phyloP scores from a whole-genome alignment of 2,888 invertebrate species.

The Hydroisotoma schaefferi region DNA sequence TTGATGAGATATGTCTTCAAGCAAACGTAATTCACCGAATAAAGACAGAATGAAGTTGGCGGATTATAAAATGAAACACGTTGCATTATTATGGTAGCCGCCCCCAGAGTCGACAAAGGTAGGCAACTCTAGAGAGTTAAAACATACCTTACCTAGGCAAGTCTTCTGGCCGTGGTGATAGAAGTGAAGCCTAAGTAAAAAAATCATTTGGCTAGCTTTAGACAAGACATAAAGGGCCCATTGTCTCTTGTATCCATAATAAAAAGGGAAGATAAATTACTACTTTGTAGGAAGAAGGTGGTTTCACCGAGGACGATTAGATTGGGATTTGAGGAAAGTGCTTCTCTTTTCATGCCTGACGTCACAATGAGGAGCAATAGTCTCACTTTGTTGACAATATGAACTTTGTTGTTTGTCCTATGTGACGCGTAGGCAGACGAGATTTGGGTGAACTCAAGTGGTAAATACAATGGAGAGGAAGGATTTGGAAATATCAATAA shows the following conservation, averaged over 20 bases:
- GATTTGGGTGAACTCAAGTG: constrained; percentile 15
- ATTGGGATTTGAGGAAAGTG: constrained; percentile 11
- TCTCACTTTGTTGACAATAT: constrained; percentile 15
- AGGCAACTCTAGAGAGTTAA: too few relatives aligned
- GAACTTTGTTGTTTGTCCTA: constrained; percentile 16
- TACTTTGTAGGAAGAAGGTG: background rate
- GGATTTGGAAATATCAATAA: constrained; percentile 12
- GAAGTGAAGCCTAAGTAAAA: background rate
- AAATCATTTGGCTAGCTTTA: background rate
- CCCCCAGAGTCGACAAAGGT: too few relatives aligned
- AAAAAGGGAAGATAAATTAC: background rate
- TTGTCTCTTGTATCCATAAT: background rate
- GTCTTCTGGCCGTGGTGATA: too few relatives aligned
- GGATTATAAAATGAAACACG: background rate
- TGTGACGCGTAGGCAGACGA: constrained; percentile 9
- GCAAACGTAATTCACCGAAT: background rate
- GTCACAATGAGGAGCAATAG: constrained; percentile 3
- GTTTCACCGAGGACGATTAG: background rate
- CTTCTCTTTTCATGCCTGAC: constrained; percentile 6
- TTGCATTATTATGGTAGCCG: constrained; percentile 1
- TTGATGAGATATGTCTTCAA: background rate
- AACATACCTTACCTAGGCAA: too few relatives aligned
- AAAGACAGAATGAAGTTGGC: constrained; percentile 1
- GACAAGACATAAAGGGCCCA: background rate
- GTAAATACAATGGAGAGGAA: constrained; percentile 12